phyloP scores from a whole-genome alignment of 2,113 vertebrate species.

The Numenius arquata region DNA sequence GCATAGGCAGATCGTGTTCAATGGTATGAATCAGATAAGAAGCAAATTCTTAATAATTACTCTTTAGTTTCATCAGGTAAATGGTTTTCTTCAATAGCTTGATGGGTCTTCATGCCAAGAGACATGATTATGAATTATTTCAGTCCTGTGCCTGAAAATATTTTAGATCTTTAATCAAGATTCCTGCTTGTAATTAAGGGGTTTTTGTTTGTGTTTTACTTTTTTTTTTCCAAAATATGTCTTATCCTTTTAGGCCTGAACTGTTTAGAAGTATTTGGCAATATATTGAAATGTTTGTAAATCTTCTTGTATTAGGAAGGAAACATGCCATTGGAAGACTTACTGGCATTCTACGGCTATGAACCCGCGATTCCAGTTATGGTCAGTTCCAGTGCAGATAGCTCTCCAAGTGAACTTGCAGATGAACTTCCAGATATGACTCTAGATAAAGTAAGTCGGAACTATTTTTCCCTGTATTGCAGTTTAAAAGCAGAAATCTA shows the following conservation, averaged over 20 bases:
- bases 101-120: background rate
- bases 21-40: background rate
- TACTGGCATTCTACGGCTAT: slow-evolving; percentile 92
- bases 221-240: background rate
- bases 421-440: slow-evolving; percentile 96
- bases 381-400: slow-evolving; percentile 86
- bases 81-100: background rate
- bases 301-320: slow-evolving; percentile 79
- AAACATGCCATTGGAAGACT: slow-evolving; percentile 91
- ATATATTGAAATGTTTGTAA: background rate
- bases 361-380: slow-evolving; percentile 79
- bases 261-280: background rate
- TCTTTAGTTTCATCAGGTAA: background rate
- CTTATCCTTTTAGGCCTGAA: background rate
- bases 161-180: background rate
- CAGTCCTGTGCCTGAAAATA: background rate
- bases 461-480: background rate
- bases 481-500: background rate
- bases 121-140: background rate
- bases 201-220: background rate
- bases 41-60: background rate
- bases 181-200: background rate
- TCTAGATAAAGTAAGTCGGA: slow-evolving; percentile 86
- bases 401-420: slow-evolving; percentile 91
- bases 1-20: background rate